Evolutionary conservation across 2,113 vertebrate genomes (phyloP).

Genomic region (Myrmecobius fasciatus): DNA sequence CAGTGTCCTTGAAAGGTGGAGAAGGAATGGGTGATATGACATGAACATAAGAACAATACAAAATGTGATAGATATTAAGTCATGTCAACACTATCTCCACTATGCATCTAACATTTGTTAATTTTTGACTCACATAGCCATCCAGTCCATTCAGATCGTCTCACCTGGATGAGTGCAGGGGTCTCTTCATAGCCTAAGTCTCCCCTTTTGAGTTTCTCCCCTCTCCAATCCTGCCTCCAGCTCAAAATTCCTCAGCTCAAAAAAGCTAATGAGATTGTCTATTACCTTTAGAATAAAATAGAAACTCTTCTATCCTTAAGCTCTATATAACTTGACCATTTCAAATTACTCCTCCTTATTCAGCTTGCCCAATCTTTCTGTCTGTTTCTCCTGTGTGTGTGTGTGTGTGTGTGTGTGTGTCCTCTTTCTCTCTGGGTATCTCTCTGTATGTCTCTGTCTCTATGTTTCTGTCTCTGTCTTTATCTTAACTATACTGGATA

Average conservation of each 20-base stretch:
- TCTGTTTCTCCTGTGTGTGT: neutral
- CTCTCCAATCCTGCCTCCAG: neutral
- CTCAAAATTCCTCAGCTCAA: neutral
- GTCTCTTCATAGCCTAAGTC: neutral
- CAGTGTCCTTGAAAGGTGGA: neutral
- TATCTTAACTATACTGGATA: neutral
- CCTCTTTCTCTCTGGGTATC: neutral
- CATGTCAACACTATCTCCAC: neutral
- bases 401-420: too few species aligned
- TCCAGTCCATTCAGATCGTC: neutral
- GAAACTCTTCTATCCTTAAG: neutral
- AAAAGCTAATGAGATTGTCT: neutral
- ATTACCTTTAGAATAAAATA: neutral
- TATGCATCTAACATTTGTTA: neutral
- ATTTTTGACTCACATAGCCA: neutral
- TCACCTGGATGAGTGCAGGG: slow-evolving; percentile 4
- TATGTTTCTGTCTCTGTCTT: too few species aligned
- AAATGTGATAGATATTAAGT: neutral
- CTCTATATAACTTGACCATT: neutral
- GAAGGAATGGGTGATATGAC: neutral
- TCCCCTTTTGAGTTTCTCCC: neutral
- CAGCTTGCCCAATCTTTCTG: neutral
- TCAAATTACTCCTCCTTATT: neutral
- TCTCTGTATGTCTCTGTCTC: too few species aligned
- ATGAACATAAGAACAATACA: neutral